These are phyloP conservation scores for Sylvilagus floridanus DNA, from an alignment of 2,797 vertebrate species.

Conservation along the genomic window DNA sequence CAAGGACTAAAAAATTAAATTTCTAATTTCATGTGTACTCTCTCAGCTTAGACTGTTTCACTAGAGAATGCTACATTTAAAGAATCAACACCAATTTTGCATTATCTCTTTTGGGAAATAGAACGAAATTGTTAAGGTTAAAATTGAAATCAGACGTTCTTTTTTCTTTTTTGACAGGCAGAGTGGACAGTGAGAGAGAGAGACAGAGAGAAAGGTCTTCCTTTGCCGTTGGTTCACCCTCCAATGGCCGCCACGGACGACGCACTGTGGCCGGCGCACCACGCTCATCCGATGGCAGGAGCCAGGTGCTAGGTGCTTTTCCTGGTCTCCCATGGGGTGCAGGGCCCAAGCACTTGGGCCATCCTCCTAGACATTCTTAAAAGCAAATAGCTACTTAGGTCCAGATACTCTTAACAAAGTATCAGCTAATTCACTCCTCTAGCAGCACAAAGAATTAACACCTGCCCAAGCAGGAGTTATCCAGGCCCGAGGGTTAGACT, in stretches of 20 bases:
- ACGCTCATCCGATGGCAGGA: too few species aligned
- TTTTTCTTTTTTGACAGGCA: too few species aligned
- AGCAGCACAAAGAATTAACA: neutral
- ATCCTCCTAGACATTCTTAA: neutral
- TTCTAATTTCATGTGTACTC: neutral
- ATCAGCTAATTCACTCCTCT: neutral
- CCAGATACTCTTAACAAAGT: neutral
- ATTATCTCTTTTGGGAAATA: neutral
- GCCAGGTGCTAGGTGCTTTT: too few species aligned
- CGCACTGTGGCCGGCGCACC: too few species aligned
- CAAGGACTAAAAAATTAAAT: neutral
- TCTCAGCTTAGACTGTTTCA: neutral
- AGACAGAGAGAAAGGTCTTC: too few species aligned
- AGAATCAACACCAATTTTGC: neutral
- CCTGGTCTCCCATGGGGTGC: too few species aligned
- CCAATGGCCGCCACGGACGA: too few species aligned
- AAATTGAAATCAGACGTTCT: neutral
- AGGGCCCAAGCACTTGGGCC: too few species aligned
- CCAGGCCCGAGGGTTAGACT: neutral
- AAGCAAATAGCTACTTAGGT: neutral
- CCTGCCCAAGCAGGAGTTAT: neutral
- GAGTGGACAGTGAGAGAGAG: too few species aligned
- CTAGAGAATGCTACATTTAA: neutral
- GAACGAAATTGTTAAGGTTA: neutral
- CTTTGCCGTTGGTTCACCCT: too few species aligned